Percentiles rank a stretch among this genome's conserved stretches.
Evolutionary conservation across 2,113 vertebrate genomes (phyloP).

Genomic region (Sakesphorus luctuosus): DNA sequence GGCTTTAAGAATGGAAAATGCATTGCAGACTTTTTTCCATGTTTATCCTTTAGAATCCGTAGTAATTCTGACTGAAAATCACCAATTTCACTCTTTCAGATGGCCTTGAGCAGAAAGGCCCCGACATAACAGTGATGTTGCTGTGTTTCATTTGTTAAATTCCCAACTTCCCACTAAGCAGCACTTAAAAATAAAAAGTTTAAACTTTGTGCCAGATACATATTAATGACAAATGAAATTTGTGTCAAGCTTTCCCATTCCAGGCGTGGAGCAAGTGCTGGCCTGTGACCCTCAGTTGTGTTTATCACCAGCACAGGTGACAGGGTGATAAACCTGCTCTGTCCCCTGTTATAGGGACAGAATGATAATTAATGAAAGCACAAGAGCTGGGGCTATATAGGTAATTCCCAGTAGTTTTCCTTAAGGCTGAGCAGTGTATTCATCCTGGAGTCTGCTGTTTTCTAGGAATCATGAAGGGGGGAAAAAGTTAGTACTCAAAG

Average conservation of each 20-base stretch:
- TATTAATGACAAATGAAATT: not conserved
- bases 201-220: not conserved
- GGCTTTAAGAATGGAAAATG: not conserved
- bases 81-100: not conserved
- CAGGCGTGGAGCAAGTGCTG: not conserved
- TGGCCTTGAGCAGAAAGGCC: not conserved
- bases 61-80: not conserved
- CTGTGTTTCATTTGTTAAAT: not conserved
- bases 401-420: not conserved
- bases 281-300: not conserved
- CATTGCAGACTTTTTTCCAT: not conserved
- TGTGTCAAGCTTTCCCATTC: not conserved
- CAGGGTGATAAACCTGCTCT: no score
- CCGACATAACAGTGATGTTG: not conserved
- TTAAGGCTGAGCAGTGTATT: not conserved
- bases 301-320: not conserved
- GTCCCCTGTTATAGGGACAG: not conserved
- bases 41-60: not conserved
- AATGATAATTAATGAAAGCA: not conserved
- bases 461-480: not conserved
- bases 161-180: not conserved
- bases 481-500: not conserved
- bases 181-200: not conserved
- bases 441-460: not conserved
- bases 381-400: fast-evolving